Percentiles rank a stretch among this genome's conserved stretches.
Evolutionary conservation across 1,140 invertebrate species (phyloP).

Genomic region (Drosophila truncata): DNA sequence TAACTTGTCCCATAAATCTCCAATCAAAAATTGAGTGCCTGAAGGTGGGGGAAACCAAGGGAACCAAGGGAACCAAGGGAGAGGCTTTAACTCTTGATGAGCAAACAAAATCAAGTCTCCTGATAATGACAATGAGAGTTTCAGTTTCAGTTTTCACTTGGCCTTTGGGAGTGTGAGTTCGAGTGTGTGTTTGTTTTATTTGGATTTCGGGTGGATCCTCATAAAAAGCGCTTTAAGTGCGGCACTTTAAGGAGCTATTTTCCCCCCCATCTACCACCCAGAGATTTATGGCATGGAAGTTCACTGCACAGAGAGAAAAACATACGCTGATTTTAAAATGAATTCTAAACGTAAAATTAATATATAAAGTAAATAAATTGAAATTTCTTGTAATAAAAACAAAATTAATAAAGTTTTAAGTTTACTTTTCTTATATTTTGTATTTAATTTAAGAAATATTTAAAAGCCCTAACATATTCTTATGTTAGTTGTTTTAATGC

Average conservation of each 20-base stretch:
- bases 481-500: not conserved
- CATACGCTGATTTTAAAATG: not conserved
- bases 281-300: slow-evolving; percentile 54
- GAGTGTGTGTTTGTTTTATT: slow-evolving; percentile 21
- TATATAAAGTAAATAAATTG: not conserved
- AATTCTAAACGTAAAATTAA: not conserved
- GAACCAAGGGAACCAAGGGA: too few species aligned
- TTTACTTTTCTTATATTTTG: not conserved
- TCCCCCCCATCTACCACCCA: not conserved
- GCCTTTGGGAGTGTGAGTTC: not conserved
- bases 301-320: slow-evolving; percentile 15
- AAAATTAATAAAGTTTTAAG: too few species aligned
- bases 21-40: slow-evolving; percentile 74
- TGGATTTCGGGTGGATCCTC: slow-evolving; percentile 19
- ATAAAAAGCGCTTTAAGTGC: slow-evolving; percentile 53
- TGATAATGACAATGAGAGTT: slow-evolving; percentile 52
- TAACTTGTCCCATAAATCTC: slow-evolving; percentile 65
- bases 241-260: slow-evolving; percentile 55
- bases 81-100: slow-evolving; percentile 34
- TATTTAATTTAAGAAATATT: not conserved
- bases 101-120: slow-evolving; percentile 52
- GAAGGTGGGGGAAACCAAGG: too few species aligned
- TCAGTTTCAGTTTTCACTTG: slow-evolving; percentile 34
- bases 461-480: not conserved
- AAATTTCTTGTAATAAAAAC: too few species aligned